phyloP scores from a whole-genome alignment of 2,113 vertebrate species.

The Centropristis striata region DNA sequence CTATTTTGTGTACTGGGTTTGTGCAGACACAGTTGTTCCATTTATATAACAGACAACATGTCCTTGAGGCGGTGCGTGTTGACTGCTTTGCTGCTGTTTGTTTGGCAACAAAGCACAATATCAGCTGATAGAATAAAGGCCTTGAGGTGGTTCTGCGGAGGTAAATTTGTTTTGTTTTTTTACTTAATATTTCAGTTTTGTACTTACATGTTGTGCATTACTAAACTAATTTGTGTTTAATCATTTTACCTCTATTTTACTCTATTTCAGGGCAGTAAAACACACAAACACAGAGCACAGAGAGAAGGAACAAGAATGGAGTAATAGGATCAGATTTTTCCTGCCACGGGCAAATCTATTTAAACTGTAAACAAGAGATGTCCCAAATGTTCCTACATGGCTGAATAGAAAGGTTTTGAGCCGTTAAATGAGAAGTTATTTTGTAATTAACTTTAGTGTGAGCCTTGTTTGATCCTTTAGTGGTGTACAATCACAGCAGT shows the following conservation, averaged over 20 bases:
- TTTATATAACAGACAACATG: no score
- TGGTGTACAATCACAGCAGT: neutral
- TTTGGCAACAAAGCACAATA: neutral
- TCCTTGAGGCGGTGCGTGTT: neutral
- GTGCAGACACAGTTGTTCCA: no score
- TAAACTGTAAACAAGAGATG: neutral
- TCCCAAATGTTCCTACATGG: neutral
- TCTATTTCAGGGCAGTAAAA: neutral
- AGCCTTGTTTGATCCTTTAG: neutral
- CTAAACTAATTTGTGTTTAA: neutral
- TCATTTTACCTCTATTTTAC: neutral
- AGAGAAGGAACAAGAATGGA: neutral
- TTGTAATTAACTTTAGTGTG: neutral
- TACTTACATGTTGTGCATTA: neutral
- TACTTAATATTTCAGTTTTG: neutral
- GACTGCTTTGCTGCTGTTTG: neutral
- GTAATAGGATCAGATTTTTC: neutral
- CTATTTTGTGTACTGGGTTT: no score
- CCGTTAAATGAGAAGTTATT: neutral
- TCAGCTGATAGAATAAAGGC: neutral
- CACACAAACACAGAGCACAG: neutral
- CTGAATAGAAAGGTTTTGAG: neutral
- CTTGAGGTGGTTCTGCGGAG: neutral
- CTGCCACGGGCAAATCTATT: neutral
- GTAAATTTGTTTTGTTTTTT: neutral